These are phyloP conservation scores for Alitta virens DNA, from an alignment of 2,888 invertebrate species.

Conservation along the genomic window DNA sequence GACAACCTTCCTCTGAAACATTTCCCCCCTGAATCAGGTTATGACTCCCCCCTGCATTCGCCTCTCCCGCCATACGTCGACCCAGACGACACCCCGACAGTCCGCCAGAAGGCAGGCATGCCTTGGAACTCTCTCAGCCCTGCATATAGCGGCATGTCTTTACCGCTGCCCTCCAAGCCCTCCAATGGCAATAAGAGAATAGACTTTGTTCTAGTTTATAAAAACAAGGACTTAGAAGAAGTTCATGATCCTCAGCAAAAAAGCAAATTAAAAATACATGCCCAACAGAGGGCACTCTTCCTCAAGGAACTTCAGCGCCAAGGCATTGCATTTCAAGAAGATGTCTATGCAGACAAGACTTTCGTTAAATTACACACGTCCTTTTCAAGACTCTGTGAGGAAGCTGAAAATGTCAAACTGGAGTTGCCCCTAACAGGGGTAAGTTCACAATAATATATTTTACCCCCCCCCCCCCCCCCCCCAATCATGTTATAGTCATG, in stretches of 20 bases:
- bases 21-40: too few relatives aligned
- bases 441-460: conserved; percentile 17
- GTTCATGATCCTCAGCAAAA: conserved; percentile 15
- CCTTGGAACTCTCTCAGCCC: too few relatives aligned
- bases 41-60: too few relatives aligned
- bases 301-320: conserved; percentile 36
- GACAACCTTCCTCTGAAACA: too few relatives aligned
- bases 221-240: conserved; percentile 20
- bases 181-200: conserved; percentile 39
- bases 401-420: conserved; percentile 51
- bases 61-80: too few relatives aligned
- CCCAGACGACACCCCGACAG: too few relatives aligned
- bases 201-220: conserved; percentile 49
- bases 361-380: conserved; percentile 45
- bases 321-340: conserved; percentile 42
- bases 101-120: too few relatives aligned
- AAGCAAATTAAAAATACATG: conserved; percentile 11
- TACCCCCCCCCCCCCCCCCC: too few relatives aligned
- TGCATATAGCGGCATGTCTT: too few relatives aligned
- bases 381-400: conserved; percentile 47
- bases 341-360: conserved; percentile 15
- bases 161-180: conserved; percentile 2
- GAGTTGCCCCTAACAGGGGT: conserved; percentile 55
- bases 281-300: conserved; percentile 34
- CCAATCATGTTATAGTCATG: too few relatives aligned